Base-by-base conservation (phyloP, 2,888 invertebrate genomes). In the Stenodera caucasica region DNA sequence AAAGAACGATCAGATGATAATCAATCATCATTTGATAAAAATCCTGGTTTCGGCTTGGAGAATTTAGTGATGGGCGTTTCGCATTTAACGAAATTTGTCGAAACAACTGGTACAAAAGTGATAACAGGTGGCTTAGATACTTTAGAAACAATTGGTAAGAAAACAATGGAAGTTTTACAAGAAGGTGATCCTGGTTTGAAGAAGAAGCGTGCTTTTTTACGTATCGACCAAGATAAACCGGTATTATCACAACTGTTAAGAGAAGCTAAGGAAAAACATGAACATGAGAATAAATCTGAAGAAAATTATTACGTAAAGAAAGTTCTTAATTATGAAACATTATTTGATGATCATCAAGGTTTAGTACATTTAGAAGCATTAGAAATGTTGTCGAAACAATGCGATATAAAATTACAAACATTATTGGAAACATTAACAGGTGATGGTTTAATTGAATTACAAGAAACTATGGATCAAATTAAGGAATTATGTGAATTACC, bases 141-240 rank as follows among this genome's bases (percentile, higher is more conserved):
- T 0, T 81, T 97, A 51, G 97, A 97, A 80, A 90, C 91, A 0
- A 92, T 97, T 67, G 97, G 97, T 7, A 96, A 96, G 78, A 96
- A 96, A 78, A 97, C 96, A 0, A 94, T 96, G 90, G 91, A 93
- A 75, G 94, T 94, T 0, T 81, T 96, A 1, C 94, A 95, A 77
- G 95, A 96, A 60, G 94, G 94, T 29, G 96, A 96, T 80, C 95
- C 95, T 0, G 92, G 94, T 0, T 80, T 95, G 14, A 90, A 89
- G 69, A 92, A 92, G 72, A 90, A 91, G 74, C 81, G 89, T 37
- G 88, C 89, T 0, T 83, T 91, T 72, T 82, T 92, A 3, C 84
- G 85, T 53, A 79, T 86, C 6, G 86, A 85, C 3, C 67, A 71
- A 18, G 84, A 88, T 32, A 88, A 87, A 69, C 87, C 87, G 0